A percentile compares a stretch with the other conserved stretches of the same genome.
phyloP scores from a whole-genome alignment of 2,888 invertebrate species.

The Ditula angustiorana region DNA sequence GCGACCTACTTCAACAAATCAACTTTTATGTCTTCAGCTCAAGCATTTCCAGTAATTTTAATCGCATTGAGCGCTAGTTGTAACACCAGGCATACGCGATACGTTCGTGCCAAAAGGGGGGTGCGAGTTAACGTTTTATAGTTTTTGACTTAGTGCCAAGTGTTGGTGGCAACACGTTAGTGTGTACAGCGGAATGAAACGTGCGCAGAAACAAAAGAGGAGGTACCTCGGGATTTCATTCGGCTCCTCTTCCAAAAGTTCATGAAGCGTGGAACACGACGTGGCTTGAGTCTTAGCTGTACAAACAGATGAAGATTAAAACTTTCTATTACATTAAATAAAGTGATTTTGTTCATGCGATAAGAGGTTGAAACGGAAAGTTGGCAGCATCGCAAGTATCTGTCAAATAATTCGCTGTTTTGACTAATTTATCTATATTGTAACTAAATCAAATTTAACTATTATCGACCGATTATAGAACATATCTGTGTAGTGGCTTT shows the following conservation, averaged over 20 bases:
- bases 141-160: conserved; percentile 59
- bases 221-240: conserved; percentile 80
- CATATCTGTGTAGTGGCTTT: no score
- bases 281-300: conserved; percentile 82
- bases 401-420: no score
- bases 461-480: no score
- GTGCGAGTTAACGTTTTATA: conserved; percentile 47
- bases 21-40: conserved; percentile 22
- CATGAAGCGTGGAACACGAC: conserved; percentile 82
- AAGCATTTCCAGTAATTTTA: conserved; percentile 34
- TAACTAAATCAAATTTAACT: no score
- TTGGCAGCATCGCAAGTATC: no score
- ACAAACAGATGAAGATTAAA: conserved; percentile 42
- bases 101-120: conserved; percentile 48
- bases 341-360: not conserved
- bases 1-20: conserved; percentile 20
- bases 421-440: no score
- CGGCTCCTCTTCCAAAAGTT: conserved; percentile 80
- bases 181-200: conserved; percentile 45
- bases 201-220: conserved; percentile 46
- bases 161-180: conserved; percentile 40
- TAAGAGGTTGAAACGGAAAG: no score
- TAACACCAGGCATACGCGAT: conserved; percentile 40
- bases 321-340: not conserved
- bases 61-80: conserved; percentile 31